These are phyloP conservation scores for Alaudala cheleensis DNA, from an alignment of 2,113 vertebrate species.

Conservation along the genomic window DNA sequence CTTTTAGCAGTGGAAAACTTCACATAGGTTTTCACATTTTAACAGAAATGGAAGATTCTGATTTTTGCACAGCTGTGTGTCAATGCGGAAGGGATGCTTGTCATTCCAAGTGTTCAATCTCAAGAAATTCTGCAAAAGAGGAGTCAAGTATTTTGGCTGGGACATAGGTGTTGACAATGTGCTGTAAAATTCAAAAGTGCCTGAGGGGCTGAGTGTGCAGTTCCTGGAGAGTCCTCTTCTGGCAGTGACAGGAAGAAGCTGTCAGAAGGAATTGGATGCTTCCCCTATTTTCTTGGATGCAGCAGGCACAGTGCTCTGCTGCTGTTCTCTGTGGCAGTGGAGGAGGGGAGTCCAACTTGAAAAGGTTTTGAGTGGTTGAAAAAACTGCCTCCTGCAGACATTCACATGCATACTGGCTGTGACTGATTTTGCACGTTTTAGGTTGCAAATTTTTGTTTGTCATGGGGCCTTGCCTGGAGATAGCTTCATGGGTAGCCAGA, in stretches of 20 bases:
- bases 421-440: neutral
- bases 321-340: neutral
- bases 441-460: neutral
- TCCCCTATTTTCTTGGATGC: neutral
- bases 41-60: neutral
- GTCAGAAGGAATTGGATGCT: neutral
- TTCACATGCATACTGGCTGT: neutral
- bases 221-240: neutral
- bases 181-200: neutral
- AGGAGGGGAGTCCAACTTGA: neutral
- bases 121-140: neutral
- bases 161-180: constrained; percentile 13
- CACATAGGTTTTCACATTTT: neutral
- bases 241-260: neutral
- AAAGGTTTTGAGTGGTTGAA: neutral
- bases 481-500: neutral
- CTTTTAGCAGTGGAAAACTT: neutral
- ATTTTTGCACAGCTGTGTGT: neutral
- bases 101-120: neutral
- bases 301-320: neutral
- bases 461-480: neutral
- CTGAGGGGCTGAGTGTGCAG: neutral
- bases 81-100: neutral
- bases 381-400: neutral
- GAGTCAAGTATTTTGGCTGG: constrained; percentile 9